A percentile compares a stretch with the other conserved stretches of the same genome.
Conservation (phyloP, 1,140 invertebrate species). For the Drosophila tristis region DNA sequence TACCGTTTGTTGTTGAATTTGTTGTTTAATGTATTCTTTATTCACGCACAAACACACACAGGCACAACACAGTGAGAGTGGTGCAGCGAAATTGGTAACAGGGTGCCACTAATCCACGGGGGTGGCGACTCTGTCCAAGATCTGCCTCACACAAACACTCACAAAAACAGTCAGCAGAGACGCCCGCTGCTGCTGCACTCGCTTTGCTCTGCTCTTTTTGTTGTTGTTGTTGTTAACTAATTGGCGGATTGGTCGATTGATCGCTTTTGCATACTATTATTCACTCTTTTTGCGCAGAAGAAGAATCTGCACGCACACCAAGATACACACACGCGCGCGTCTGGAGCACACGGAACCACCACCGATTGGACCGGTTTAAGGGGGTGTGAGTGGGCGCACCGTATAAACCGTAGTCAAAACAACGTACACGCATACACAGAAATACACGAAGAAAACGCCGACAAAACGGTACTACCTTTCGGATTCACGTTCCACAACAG, state of each 20-base stretch:
- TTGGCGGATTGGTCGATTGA: too few species aligned
- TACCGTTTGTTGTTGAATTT: conserved; percentile 11
- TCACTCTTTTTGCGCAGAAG: conserved; percentile 36
- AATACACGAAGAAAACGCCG: conserved; percentile 34
- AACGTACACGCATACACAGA: conserved; percentile 53
- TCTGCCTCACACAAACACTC: conserved; percentile 47
- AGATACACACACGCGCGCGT: conserved; percentile 16
- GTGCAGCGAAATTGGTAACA: conserved; percentile 58
- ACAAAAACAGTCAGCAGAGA: conserved; percentile 35
- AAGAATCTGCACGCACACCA: conserved; percentile 14
- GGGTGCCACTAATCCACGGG: conserved; percentile 78
- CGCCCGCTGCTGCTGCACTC: conserved; percentile 24
- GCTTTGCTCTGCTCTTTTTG: conserved; percentile 68
- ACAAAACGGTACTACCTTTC: conserved; percentile 47
- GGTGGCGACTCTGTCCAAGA: conserved; percentile 75
- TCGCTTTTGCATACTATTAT: conserved; percentile 48
- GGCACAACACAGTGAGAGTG: conserved; percentile 45
- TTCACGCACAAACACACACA: conserved; percentile 39
- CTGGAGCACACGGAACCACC: conserved; percentile 50
- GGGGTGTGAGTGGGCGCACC: conserved; percentile 56
- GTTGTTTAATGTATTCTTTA: conserved; percentile 25
- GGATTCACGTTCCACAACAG: conserved; percentile 66
- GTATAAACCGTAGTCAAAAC: conserved; percentile 57
- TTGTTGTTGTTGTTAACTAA: conserved; percentile 27
- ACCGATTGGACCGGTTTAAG: conserved; percentile 65